Base-by-base conservation (phyloP, 2,113 vertebrate genomes). In the Rhineura floridana region DNA sequence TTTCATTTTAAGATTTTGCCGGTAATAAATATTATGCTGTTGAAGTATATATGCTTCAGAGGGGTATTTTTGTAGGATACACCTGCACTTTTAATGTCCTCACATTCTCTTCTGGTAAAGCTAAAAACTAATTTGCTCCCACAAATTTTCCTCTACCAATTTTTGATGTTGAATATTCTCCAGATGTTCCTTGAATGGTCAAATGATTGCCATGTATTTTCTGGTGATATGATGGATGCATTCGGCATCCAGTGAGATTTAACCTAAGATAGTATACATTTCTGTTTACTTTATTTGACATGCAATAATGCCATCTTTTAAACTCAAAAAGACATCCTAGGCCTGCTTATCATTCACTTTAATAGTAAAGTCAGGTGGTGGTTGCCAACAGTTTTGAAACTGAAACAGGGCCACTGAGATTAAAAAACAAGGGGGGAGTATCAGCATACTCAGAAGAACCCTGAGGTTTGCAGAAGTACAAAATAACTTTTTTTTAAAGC, bases 1-100 rank as follows among this genome's bases (percentile, higher is more conserved):
- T 44, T 8, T 17, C 83, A 82, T 39, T 81, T 1, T 46, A 0
- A 0, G 55, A 77, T 84, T 63, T 81, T 65, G 25, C 55, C 80
- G 28, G 13, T 21, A 87, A 84, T 78, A n/a, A 92, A 72, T 69
- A 36, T 80, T 88, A 77, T 87, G 1, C 33, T 23, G 17, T 13
- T 67, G 84, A 63, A 78, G 73, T 86, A 25, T 21, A 19, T 77
- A 13, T 23, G 44, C 30, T 86, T 25, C 33, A 55, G 3, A 75
- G 17, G 2, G 62, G 89, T 85, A 55, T 88, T 44, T 89, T 73
- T 81, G 30, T 33, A 62, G 12, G 4, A 80, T 55, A 39, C 2
- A 9, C 46, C 59, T 77, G 2, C 55, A 6, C 19, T 28, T 52
- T 70, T 87, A n/a, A 69, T 5, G 2, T 6, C 44, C 17, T 36